Evolutionary conservation across 2,113 vertebrate genomes (phyloP).

Genomic region (Craseonycteris thonglongyai): DNA sequence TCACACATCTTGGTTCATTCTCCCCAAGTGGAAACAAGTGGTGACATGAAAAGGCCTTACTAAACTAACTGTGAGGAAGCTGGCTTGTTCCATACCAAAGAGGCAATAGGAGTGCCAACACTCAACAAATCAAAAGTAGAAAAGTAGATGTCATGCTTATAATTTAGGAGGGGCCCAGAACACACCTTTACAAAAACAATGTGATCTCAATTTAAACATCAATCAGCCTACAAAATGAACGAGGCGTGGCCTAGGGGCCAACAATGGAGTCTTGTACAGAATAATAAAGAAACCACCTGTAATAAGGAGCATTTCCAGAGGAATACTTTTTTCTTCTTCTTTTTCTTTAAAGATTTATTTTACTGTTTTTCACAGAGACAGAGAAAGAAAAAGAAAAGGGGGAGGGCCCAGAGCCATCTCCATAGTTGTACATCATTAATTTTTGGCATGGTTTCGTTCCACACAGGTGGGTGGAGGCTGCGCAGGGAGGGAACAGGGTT

Average conservation of each 20-base stretch:
- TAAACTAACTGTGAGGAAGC: neutral
- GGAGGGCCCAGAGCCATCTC: too few relatives aligned
- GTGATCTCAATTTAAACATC: neutral
- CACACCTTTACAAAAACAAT: neutral
- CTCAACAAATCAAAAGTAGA: neutral
- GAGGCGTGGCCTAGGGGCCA: neutral
- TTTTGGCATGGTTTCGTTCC: too few relatives aligned
- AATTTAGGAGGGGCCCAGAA: neutral
- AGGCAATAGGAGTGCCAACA: neutral
- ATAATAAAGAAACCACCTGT: neutral
- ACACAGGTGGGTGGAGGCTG: too few relatives aligned
- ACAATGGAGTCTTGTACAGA: neutral
- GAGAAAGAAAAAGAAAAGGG: too few relatives aligned
- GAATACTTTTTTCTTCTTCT: too few relatives aligned
- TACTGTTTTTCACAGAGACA: too few relatives aligned
- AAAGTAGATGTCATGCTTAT: neutral
- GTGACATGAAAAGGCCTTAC: neutral
- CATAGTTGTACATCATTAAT: too few relatives aligned
- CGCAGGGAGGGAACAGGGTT: too few relatives aligned
- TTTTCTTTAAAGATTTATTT: too few relatives aligned
- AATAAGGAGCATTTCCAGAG: neutral
- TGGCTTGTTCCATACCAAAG: neutral
- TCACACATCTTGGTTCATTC: neutral
- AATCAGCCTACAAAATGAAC: neutral
- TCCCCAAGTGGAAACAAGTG: neutral